Evolutionary conservation across 2,113 vertebrate species (phyloP), one percentile per base, ranked within the genome.

Genomic region (Rhegmatorhina hoffmannsi): DNA sequence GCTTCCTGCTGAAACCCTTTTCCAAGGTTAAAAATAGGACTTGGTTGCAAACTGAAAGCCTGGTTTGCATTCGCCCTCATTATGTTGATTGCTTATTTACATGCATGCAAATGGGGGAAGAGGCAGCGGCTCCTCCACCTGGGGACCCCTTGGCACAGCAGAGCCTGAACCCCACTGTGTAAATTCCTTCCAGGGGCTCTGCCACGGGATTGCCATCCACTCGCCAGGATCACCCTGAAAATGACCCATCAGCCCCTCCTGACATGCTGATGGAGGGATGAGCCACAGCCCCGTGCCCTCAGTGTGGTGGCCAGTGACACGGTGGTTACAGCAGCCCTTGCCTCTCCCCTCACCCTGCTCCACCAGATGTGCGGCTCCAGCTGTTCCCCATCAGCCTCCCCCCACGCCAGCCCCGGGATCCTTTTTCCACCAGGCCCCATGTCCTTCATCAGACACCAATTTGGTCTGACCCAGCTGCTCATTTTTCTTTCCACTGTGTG

Each of bases 401-500:
- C 83, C 8, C 95, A 92, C 88, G 14, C 87, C 47, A 9, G 86
- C 89, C 86, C 89, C 0, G 7, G 75, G 95, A 96, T 95, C 95
- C 93, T 84, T 89, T 96, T 96, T 96, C 96, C 95, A 96, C 50
- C 87, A 88, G 87, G 95, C 95, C 96, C 92, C 92, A 75, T 3
- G 89, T 97, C 97, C 97, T 97, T 98, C 97, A 97, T 94, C 97
- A 95, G 92, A 94, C 96, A 95, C 96, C 95, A 91, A 95, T 97
- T 97, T 96, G 91, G 95, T 92, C 95, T 83, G 75, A 66, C 92
- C 79, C 97, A 87, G 96, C 96, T 97, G 96, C 97, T 97, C 97
- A 92, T 98, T 97, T 97, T 95, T 97, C 97, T 97, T 97, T 95
- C 92, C 8, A 4, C 89, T 8, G 46, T 83, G 93, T 96, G 96